Base-by-base conservation (phyloP, 2,888 invertebrate genomes). In the Lamproptera curius region DNA sequence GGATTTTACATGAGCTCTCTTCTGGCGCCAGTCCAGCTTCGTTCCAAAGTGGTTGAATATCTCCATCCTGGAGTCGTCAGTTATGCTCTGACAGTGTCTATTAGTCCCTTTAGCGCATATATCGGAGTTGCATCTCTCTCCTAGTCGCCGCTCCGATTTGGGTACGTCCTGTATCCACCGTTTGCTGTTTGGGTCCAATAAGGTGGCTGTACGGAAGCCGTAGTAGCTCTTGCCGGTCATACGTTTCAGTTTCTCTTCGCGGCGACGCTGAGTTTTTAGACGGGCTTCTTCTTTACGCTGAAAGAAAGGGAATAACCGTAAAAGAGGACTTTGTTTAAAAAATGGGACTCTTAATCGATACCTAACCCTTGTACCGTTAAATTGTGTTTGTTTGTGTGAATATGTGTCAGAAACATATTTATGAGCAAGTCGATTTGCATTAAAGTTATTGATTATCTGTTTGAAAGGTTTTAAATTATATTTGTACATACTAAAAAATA, bases 191-290 rank as follows among this genome's bases (percentile, higher is more conserved):
- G 62, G 64, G 0, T 61, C 57, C 0, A 42, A 44, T 1, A 38
- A 31, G 1, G 56, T 51, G 0, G 63, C 57, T 1, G 58, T 53
- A 0, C 82, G 54, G 50, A 76, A 80, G 0, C 82, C 81, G 53
- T 61, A 73, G 54, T 82, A 82, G 10, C 77, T 72, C 10, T 67
- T 69, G 0, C 82, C 82, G 0, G 69, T 63, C 81, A 81, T 82
- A 0, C 82, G 62, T 47, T 77, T 77, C 1, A 63, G 61, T 15
- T 75, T 75, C 39, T 79, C 78, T 26, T 60, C 63, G 42, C 59
- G 67, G 1, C 80, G 62, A 1, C 59, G 55, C 40, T 75, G 71
- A 0, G 71, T 57, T 50, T 72, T 73, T 0, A 63, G 28, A 1
- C 58, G 57, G 0, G 63, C 49, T 2, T 73, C 70, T 41, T 56